Base-by-base conservation (phyloP, 2,113 vertebrate species). In the Campylomormyrus numenius region DNA sequence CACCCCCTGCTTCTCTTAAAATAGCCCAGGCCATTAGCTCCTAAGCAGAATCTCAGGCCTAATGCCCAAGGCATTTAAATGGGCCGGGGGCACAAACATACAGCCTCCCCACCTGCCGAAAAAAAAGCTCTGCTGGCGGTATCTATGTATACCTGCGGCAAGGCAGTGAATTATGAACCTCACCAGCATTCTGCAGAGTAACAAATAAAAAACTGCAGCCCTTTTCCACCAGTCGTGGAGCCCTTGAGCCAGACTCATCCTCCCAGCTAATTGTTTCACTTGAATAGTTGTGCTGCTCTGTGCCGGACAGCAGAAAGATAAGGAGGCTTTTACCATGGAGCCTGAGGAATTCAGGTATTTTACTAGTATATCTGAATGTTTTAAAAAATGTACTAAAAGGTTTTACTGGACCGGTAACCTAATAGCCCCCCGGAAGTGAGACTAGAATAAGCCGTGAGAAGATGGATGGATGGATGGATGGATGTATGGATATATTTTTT, bases 241-340 rank as follows among this genome's bases (percentile, higher is more conserved):
- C 93, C 91, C 92, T 93, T 91, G 91, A 92, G 88, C 92, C 89
- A 90, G 92, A 91, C 90, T 90, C 91, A 92, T 93, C 90, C 93
- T 88, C 74, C 92, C 90, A 93, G 92, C 94, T 93, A 95, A 95
- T 94, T 95, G 93, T 93, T 92, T 92, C 95, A 94, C 94, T 94
- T 94, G 94, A 94, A 95, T 95, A 95, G 94, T 93, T 91, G 93
- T 90, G 90, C 93, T 92, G 93, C 93, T 96, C 94, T 92, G 91
- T 92, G 90, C 91, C 94, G 93, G 96, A 96, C 94, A 93, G 94
- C 90, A 50, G 85, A 88, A 90, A 95, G 95, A 96, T 96, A 96
- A 96, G 95, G 94, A 94, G 93, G 94, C 93, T 95, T 95, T 93
- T 94, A 94, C 94, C 93, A 95, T 92, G 94, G 94, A 95, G 93